Evolutionary conservation across 1,140 invertebrate species (phyloP).

Genomic region (Heterodera carotae): DNA sequence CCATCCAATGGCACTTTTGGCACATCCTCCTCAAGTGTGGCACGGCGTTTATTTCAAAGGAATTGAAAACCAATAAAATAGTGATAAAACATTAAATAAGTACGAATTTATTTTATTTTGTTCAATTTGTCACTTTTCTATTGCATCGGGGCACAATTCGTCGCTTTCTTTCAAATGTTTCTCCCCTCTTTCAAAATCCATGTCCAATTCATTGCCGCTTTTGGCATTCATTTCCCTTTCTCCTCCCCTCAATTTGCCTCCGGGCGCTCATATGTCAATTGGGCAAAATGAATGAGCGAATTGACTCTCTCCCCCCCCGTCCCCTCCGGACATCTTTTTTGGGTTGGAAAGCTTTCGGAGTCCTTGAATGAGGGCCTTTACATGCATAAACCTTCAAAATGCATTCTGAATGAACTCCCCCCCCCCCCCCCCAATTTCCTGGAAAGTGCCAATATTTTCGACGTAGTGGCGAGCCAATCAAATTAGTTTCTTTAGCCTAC

Average conservation of each 20-base stretch:
- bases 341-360: background rate
- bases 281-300: background rate
- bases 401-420: slow-evolving; percentile 11
- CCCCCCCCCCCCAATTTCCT: background rate
- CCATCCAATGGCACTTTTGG: background rate
- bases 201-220: background rate
- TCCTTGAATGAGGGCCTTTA: background rate
- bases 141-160: too few species aligned
- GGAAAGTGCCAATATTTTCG: slow-evolving; percentile 1
- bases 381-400: background rate
- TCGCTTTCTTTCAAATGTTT: too few species aligned
- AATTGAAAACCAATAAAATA: background rate
- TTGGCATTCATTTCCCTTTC: background rate
- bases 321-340: background rate
- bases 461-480: background rate
- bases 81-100: too few species aligned
- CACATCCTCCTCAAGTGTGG: background rate
- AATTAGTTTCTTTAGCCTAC: background rate
- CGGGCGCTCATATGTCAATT: background rate
- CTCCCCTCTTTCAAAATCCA: background rate
- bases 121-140: too few species aligned
- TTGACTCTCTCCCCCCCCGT: background rate
- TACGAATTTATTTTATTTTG: too few species aligned
- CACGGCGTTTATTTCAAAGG: background rate
- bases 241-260: background rate